phyloP scores from a whole-genome alignment of 2,797 vertebrate species.

The Chaenodraco wilsoni region DNA sequence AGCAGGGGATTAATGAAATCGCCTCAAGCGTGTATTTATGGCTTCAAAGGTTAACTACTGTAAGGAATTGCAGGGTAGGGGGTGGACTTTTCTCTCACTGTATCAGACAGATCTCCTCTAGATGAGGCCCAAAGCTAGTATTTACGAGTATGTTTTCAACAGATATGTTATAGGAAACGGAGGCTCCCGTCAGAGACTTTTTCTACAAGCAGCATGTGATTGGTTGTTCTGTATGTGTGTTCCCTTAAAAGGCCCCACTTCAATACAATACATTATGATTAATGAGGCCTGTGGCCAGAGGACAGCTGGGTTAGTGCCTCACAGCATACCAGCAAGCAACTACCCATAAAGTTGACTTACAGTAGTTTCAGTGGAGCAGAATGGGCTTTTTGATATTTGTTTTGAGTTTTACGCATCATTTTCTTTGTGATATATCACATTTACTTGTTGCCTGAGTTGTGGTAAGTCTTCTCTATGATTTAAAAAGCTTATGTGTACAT shows the following conservation, averaged over 20 bases:
- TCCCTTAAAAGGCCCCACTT: slow-evolving; percentile 61
- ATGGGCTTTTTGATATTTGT: slow-evolving; percentile 6
- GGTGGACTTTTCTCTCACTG: neutral
- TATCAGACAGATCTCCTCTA: slow-evolving; percentile 4
- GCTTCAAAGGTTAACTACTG: slow-evolving; percentile 12
- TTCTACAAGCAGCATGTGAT: slow-evolving; percentile 42
- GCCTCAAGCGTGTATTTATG: slow-evolving; percentile 31
- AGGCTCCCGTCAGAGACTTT: slow-evolving; percentile 15
- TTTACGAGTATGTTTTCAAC: slow-evolving; percentile 22
- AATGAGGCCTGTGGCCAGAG: slow-evolving; percentile 76
- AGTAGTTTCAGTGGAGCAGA: slow-evolving; percentile 44
- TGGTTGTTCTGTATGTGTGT: slow-evolving; percentile 43
- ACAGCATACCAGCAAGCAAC: slow-evolving; percentile 61
- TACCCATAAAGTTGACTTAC: slow-evolving; percentile 52
- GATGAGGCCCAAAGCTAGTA: slow-evolving; percentile 9
- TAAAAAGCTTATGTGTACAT: neutral
- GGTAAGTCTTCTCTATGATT: neutral
- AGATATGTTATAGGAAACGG: slow-evolving; percentile 36
- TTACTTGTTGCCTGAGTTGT: neutral
- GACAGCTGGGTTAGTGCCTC: slow-evolving; percentile 58
- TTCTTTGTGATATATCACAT: neutral
- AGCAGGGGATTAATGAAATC: slow-evolving; percentile 44
- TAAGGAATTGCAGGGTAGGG: neutral
- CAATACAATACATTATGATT: slow-evolving; percentile 78
- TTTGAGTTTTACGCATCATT: slow-evolving; percentile 1